These are phyloP conservation scores for Kuschelorhynchus macadamiae DNA, from an alignment of 2,888 invertebrate genomes.

Conservation along the genomic window DNA sequence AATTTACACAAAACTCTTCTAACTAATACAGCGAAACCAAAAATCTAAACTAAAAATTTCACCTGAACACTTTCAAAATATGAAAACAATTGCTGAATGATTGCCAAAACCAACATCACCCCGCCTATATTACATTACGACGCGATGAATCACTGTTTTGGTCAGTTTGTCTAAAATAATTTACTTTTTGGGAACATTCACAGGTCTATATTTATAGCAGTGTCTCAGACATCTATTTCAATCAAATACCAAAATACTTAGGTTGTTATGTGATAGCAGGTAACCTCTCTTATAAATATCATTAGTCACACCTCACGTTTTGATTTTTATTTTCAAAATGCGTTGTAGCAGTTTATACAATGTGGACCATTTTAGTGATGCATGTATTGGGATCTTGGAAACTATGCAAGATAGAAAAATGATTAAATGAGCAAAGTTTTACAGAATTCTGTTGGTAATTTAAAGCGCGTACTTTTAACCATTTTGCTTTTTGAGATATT, in stretches of 20 bases:
- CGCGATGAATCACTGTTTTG: conserved; percentile 37
- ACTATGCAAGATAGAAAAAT: no score
- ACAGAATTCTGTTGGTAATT: no score
- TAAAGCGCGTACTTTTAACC: no score
- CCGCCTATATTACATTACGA: conserved; percentile 27
- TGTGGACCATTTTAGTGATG: no score
- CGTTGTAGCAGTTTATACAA: not conserved
- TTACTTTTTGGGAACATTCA: not conserved
- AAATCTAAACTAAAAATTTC: conserved; percentile 14
- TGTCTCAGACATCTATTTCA: not conserved
- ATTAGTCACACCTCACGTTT: no score
- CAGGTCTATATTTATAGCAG: not conserved
- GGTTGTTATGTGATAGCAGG: no score
- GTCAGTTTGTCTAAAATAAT: conserved; percentile 8
- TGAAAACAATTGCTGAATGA: conserved; percentile 22
- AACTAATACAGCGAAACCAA: conserved; percentile 20
- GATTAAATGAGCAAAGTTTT: no score
- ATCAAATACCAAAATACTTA: not conserved
- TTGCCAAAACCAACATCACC: conserved; percentile 34
- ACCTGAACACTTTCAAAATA: conserved; percentile 28
- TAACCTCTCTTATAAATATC: no score
- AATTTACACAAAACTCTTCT: conserved; percentile 26
- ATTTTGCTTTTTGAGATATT: no score
- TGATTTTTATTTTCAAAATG: no score
- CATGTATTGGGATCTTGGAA: no score